Percentiles rank a stretch among this genome's conserved stretches.
Conservation (phyloP, 2,113 vertebrate genomes). For the Lanius ludovicianus region DNA sequence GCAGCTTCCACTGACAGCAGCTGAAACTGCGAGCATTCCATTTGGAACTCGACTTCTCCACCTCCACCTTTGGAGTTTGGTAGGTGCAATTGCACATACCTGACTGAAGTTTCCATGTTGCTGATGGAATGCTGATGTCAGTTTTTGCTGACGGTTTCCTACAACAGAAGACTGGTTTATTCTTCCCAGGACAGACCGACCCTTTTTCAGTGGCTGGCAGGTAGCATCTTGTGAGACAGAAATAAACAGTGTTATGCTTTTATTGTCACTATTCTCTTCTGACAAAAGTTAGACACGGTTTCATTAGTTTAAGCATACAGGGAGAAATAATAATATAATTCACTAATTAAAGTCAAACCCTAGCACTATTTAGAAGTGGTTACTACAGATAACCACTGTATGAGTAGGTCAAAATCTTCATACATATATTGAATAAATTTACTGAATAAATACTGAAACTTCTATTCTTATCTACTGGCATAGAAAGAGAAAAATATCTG, state of each 20-base stretch:
- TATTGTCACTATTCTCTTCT: background rate
- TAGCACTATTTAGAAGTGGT: background rate
- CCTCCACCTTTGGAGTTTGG: background rate
- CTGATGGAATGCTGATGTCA: constrained; percentile 89
- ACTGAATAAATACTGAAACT: background rate
- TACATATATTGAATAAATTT: background rate
- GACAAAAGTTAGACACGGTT: background rate
- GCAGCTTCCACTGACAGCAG: background rate
- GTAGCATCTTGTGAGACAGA: constrained; percentile 72
- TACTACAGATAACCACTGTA: background rate
- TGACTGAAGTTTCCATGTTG: constrained; percentile 90
- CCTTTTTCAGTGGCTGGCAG: constrained; percentile 83
- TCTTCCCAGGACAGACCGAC: constrained; percentile 81
- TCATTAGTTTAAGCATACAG: background rate
- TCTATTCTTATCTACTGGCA: background rate
- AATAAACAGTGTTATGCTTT: background rate
- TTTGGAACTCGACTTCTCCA: background rate
- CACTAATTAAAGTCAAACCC: background rate
- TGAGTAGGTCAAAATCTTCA: background rate
- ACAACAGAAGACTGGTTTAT: constrained; percentile 78
- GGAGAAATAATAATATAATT: background rate
- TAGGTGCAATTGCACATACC: constrained; percentile 66
- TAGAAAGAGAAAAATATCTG: background rate
- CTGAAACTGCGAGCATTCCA: background rate
- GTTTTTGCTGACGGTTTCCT: constrained; percentile 88